Evolutionary conservation across 2,888 invertebrate species (phyloP).

Genomic region (Creontiades dilutus): DNA sequence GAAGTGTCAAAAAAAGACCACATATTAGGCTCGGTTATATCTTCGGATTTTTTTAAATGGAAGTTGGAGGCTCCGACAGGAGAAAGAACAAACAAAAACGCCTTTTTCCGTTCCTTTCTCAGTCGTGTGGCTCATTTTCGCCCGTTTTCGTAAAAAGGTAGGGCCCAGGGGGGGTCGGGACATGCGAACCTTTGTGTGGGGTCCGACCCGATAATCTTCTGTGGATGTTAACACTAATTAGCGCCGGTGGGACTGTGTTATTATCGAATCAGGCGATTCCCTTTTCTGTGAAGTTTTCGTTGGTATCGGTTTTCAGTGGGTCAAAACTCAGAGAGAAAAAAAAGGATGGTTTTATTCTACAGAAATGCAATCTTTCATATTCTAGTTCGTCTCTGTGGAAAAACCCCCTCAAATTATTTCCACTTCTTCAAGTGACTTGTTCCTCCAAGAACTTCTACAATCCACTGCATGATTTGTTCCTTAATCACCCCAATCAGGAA

Average conservation of each 20-base stretch:
- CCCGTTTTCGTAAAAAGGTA: not conserved
- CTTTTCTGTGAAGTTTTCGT: not conserved
- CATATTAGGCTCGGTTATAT: not conserved
- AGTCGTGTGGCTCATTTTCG: conserved; percentile 18
- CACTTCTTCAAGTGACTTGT: no score
- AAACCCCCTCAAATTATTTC: no score
- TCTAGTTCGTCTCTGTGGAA: no score
- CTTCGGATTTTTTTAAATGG: not conserved
- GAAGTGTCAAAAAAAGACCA: conserved; percentile 24
- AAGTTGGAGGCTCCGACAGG: not conserved
- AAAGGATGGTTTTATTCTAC: no score
- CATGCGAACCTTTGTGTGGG: conserved; percentile 42
- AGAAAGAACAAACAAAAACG: conserved; percentile 39
- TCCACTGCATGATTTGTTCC: no score
- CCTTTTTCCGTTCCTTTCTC: conserved; percentile 30
- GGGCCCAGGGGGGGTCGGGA: not conserved
- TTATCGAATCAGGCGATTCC: conserved; percentile 14
- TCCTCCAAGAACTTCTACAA: no score
- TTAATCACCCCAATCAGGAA: no score
- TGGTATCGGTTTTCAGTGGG: not conserved
- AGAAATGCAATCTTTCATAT: no score
- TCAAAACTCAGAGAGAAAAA: not conserved
- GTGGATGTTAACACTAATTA: conserved; percentile 35
- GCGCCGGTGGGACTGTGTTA: conserved; percentile 12
- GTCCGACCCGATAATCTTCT: conserved; percentile 19